Evolutionary conservation across 92 coral and sea anemone species (phyloP), one percentile per base, ranked within the genome.

Genomic region (Epizoanthus illoricatus): DNA sequence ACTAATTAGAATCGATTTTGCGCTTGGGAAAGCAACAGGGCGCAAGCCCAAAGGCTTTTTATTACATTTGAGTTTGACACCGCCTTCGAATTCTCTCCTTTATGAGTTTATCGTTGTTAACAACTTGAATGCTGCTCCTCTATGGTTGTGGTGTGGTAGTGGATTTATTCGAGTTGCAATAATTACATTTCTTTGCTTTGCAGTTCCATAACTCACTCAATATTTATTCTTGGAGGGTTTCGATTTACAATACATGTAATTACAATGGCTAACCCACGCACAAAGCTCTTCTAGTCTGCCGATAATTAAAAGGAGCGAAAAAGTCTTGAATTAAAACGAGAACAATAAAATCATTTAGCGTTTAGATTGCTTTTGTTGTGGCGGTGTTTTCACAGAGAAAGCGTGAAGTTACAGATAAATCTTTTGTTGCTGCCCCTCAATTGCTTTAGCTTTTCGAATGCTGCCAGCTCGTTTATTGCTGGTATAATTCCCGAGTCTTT

Each of bases 341-440:
- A 73, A 92, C 97, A 92, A 92, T 88, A 86, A 86, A 90, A 84
- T 86, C 94, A 91, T 91, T 92, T 91, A 90, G 89, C 86, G 87
- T 88, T 90, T 86, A 84, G 92, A 82, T 88, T 79, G 94, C 91
- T 64, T 78, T 92, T 92, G 94, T 88, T 70, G 68, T 79, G 86
- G 90, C 92, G 92, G 94, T 71, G 84, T 92, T 88, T 84, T 84
- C 84, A 81, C 78, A 86, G 84, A 84, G 78, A 74, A 74, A 80
- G 91, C 85, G 89, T 81, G 89, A 85, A 87, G 81, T 58, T 36
- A 71, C 70, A 86, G 89, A 69, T 65, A 73, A 87, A 58, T 81
- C 88, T 58, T 86, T 86, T 89, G 65, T 80, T 60, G 13, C 64
- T 66, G 69, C 41, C 62, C 73, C 19, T 55, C 76, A 83, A 69